A percentile compares a stretch with the other conserved stretches of the same genome.
These are phyloP conservation scores for Harlomillsia oculata DNA, from an alignment of 1,140 invertebrate genomes.

Conservation along the genomic window DNA sequence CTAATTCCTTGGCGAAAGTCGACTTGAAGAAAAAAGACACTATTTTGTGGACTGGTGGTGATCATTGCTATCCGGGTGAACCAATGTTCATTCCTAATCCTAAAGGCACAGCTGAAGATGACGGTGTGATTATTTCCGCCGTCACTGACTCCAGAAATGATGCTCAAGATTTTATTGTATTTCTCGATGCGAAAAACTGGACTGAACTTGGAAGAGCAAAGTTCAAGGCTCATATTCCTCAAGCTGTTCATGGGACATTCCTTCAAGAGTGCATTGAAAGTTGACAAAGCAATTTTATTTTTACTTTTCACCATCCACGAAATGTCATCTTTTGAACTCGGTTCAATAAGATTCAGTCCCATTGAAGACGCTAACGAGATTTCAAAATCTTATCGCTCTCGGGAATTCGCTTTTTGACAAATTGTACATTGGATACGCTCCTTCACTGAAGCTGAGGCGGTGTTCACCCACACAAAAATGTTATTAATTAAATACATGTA, in stretches of 20 bases:
- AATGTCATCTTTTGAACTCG: too few relatives aligned
- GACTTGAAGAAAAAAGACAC: conserved; percentile 37
- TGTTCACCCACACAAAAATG: too few relatives aligned
- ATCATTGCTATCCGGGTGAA: conserved; percentile 38
- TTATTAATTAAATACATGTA: too few relatives aligned
- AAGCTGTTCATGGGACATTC: conserved; percentile 34
- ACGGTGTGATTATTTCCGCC: conserved; percentile 35
- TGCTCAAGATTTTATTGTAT: conserved; percentile 38
- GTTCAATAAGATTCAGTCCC: too few relatives aligned
- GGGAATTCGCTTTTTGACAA: too few relatives aligned
- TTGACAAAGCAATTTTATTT: too few relatives aligned
- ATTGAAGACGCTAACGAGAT: too few relatives aligned
- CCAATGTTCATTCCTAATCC: conserved; percentile 37
- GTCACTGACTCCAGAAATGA: conserved; percentile 34
- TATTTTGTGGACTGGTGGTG: conserved; percentile 36
- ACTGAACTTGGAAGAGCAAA: conserved; percentile 39
- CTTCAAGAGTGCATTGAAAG: background rate
- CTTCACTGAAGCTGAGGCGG: too few relatives aligned
- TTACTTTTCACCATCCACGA: too few relatives aligned
- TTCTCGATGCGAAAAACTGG: conserved; percentile 41
- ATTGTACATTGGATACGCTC: too few relatives aligned
- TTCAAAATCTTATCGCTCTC: too few relatives aligned
- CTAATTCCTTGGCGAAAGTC: conserved; percentile 38
- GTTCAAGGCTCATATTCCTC: conserved; percentile 26
- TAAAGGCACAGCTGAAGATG: conserved; percentile 37